phyloP scores from a whole-genome alignment of 2,888 invertebrate genomes.

The Sminthurides aquaticus region DNA sequence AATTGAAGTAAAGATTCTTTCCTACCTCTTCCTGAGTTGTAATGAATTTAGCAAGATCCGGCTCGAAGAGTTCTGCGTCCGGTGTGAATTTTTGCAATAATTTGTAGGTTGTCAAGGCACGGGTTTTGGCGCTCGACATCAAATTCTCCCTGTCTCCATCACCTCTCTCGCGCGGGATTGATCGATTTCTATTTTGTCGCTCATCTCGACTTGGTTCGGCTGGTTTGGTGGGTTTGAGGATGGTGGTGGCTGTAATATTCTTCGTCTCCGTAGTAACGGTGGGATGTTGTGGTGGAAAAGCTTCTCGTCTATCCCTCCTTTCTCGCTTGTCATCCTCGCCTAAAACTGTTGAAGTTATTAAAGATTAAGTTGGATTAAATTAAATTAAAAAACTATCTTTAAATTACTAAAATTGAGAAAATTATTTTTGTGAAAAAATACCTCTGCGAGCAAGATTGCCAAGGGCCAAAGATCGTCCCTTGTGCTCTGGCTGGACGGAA shows the following conservation, averaged over 20 bases:
- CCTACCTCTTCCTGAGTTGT: conserved; percentile 21
- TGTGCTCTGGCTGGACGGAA: conserved; percentile 59
- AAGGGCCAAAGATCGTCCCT: conserved; percentile 58
- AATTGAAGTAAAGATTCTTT: not conserved
- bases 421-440: conserved; percentile 6
- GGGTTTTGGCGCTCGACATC: conserved; percentile 28
- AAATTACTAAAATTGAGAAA: not conserved
- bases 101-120: conserved; percentile 28
- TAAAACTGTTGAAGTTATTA: too few species aligned
- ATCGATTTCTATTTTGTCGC: not conserved
- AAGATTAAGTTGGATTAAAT: not conserved
- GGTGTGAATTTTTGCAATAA: conserved; percentile 22
- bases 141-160: not conserved
- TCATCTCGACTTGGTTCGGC: not conserved
- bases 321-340: not conserved
- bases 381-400: not conserved
- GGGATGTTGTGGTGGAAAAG: not conserved
- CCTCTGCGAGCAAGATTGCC: conserved; percentile 48
- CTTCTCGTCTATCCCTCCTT: not conserved
- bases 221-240: not conserved
- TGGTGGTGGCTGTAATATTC: not conserved
- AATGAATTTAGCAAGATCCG: conserved; percentile 13
- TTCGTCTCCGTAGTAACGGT: not conserved
- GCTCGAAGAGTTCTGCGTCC: conserved; percentile 15
- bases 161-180: not conserved